Evolutionary conservation across 1,140 invertebrate species (phyloP).

Genomic region (Eciton burchellii): DNA sequence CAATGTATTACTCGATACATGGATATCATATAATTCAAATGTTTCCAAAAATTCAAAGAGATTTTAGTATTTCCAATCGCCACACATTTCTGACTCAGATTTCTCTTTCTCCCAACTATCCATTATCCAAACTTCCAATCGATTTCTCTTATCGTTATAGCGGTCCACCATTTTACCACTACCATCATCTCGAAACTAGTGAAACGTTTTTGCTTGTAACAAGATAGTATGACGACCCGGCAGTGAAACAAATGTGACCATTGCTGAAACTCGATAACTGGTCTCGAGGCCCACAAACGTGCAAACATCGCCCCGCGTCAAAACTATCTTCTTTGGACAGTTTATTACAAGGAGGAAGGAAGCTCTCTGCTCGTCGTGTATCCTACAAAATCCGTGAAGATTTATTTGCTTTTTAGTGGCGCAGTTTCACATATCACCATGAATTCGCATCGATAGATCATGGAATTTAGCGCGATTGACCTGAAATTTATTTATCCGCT

Average conservation of each 20-base stretch:
- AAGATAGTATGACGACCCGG: constrained; percentile 25
- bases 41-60: constrained; percentile 24
- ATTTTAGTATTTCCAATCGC: constrained; percentile 36
- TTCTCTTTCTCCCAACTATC: constrained; percentile 47
- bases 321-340: constrained; percentile 3
- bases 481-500: constrained; percentile 69
- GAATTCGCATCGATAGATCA: constrained; percentile 26
- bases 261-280: constrained; percentile 25
- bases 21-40: constrained; percentile 18
- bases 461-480: constrained; percentile 58
- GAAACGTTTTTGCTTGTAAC: constrained; percentile 47
- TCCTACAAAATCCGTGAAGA: background rate
- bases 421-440: constrained; percentile 57
- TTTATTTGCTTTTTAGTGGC: constrained; percentile 60
- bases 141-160: constrained; percentile 56
- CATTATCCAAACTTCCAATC: constrained; percentile 55
- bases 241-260: constrained; percentile 48
- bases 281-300: background rate
- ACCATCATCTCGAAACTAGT: constrained; percentile 25
- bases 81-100: constrained; percentile 44
- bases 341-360: constrained; percentile 17
- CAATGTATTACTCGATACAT: constrained; percentile 37
- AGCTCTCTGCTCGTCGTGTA: background rate
- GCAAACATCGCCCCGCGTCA: background rate
- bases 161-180: constrained; percentile 26